Evolutionary conservation across 35 echinoderm and acorn worm genomes (phyloP).

Genomic region (Lytechinus variegatus): DNA sequence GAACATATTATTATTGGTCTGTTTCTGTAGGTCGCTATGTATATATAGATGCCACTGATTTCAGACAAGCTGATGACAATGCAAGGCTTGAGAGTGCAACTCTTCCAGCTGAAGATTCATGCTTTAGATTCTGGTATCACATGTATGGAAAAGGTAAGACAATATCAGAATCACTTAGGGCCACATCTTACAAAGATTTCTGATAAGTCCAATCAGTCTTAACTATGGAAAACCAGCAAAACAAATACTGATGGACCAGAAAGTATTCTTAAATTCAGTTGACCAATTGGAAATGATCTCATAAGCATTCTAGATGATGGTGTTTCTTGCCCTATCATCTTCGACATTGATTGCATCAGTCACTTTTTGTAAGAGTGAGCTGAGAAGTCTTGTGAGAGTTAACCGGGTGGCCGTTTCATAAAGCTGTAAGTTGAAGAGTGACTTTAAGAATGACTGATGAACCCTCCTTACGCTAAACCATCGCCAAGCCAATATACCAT

Average conservation of each 20-base stretch:
- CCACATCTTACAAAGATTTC: too few relatives aligned
- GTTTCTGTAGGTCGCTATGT: constrained; percentile 69
- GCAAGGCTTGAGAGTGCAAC: constrained; percentile 76
- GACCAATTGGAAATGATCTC: background rate
- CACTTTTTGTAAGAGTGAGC: too few relatives aligned
- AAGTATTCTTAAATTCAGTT: background rate
- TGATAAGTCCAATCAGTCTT: too few relatives aligned
- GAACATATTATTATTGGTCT: too few relatives aligned
- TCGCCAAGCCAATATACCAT: too few relatives aligned
- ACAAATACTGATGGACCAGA: background rate
- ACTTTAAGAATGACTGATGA: too few relatives aligned
- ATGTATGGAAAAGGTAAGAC: constrained; percentile 78
- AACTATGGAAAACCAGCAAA: too few relatives aligned
- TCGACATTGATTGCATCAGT: background rate
- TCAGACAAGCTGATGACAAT: constrained; percentile 39
- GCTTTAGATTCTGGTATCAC: constrained; percentile 91
- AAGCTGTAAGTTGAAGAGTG: too few relatives aligned
- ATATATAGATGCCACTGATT: constrained; percentile 69
- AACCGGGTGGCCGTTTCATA: too few relatives aligned
- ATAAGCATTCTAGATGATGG: background rate
- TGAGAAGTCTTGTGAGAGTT: too few relatives aligned
- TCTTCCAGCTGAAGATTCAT: constrained; percentile 37
- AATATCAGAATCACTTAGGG: background rate
- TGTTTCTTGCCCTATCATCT: background rate
- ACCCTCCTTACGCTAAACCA: too few relatives aligned